Evolutionary conservation across 1,140 invertebrate genomes (phyloP).

Genomic region (Drosophila parabipectinata): DNA sequence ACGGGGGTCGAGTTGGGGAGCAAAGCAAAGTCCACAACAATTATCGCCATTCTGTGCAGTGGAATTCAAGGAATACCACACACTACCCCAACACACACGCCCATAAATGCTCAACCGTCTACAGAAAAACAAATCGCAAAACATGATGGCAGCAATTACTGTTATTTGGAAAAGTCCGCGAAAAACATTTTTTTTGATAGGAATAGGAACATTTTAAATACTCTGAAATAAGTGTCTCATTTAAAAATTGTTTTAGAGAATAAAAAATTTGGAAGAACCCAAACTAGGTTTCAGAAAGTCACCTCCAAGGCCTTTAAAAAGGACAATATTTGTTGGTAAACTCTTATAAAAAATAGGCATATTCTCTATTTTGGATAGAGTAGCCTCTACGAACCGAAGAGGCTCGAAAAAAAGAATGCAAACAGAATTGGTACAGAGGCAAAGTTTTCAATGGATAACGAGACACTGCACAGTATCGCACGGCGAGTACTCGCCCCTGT

Average conservation of each 20-base stretch:
- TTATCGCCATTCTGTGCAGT: slow-evolving; percentile 33
- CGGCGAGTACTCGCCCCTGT: slow-evolving; percentile 8
- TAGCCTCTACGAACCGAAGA: slow-evolving; percentile 15
- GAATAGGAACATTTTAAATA: not conserved
- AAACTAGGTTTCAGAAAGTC: too few species aligned
- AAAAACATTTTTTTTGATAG: slow-evolving; percentile 1
- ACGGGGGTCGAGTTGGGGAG: not conserved
- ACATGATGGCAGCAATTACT: slow-evolving; percentile 57
- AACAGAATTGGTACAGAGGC: slow-evolving; percentile 20
- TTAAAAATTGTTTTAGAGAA: too few species aligned
- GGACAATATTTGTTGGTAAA: not conserved
- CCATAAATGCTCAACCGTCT: not conserved
- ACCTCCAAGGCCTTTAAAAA: not conserved
- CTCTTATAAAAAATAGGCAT: not conserved
- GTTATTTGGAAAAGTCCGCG: slow-evolving; percentile 47
- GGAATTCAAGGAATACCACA: slow-evolving; percentile 28
- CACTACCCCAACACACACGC: not conserved
- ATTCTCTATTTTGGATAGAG: not conserved
- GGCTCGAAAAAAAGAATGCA: slow-evolving; percentile 35
- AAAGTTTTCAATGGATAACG: slow-evolving; percentile 56
- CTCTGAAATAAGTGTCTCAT: not conserved
- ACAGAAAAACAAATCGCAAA: slow-evolving; percentile 9
- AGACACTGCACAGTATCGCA: slow-evolving; percentile 39
- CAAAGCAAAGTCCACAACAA: slow-evolving; percentile 31
- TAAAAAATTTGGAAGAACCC: too few species aligned